These are phyloP conservation scores for Musca vetustissima DNA, from an alignment of 1,140 invertebrate genomes.

Conservation along the genomic window DNA sequence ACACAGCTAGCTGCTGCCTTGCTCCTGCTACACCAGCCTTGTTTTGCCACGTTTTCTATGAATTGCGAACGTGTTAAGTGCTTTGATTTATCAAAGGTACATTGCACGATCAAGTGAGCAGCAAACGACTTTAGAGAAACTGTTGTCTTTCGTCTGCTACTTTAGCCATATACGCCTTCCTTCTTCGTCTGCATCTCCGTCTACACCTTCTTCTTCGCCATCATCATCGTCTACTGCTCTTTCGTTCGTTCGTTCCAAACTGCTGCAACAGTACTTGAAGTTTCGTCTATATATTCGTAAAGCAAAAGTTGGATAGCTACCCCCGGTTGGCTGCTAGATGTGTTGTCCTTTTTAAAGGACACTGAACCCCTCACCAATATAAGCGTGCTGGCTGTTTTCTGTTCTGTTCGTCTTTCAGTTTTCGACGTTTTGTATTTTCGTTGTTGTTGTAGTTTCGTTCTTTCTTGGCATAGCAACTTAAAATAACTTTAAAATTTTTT, in stretches of 20 bases:
- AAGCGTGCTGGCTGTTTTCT: too few species aligned
- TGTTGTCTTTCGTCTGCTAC: background rate
- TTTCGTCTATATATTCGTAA: background rate
- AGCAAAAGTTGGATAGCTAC: background rate
- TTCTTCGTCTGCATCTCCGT: background rate
- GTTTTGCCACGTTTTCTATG: background rate
- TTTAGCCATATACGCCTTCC: too few species aligned
- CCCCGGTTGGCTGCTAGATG: too few species aligned
- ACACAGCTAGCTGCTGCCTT: too few species aligned
- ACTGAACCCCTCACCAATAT: constrained; percentile 12
- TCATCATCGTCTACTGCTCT: background rate
- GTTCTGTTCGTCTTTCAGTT: background rate
- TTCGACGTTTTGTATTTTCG: background rate
- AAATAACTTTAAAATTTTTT: constrained; percentile 20
- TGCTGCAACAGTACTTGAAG: background rate
- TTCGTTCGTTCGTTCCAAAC: background rate
- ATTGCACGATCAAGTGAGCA: constrained; percentile 55
- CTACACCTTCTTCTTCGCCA: constrained; percentile 7
- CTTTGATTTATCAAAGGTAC: constrained; percentile 42
- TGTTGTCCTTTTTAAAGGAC: constrained; percentile 23
- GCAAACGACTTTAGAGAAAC: background rate
- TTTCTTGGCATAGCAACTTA: constrained; percentile 20
- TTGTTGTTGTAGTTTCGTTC: background rate
- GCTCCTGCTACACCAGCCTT: too few species aligned
- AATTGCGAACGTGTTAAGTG: constrained; percentile 32